Evolutionary conservation across 1,140 invertebrate species (phyloP), one percentile per base, ranked within the genome.

Genomic region (Harlomillsia oculata): DNA sequence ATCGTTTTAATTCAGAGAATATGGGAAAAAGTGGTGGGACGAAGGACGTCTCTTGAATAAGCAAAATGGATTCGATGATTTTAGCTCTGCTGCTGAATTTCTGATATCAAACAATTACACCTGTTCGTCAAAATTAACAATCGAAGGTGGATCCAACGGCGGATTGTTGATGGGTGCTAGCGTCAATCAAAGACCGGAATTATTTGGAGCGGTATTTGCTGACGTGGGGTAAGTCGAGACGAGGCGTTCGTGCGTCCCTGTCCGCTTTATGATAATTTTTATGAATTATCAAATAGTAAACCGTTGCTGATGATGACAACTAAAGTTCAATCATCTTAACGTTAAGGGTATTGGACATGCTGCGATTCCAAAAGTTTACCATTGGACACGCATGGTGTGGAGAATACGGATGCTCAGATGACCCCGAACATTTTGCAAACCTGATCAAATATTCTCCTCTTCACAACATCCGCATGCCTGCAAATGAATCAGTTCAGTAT

Each of bases 41-140:
- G 84, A 74, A 16, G 96, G 95, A 9, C 81, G 87, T 20, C 77
- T 92, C 41, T 76, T 83, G 0, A 95, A 97, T 60, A 98, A 98
- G 71, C 95, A 98, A 75, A 99, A 98, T 75, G 84, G 85, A 37
- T 98, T 97, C 72, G 85, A 97, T 74, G 96, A 99, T 75, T 97
- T 99, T 72, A 84, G 89, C 67, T 75, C 79, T 55, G 93, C 92
- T 16, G 93, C 88, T 1, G 83, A 96, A 73, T 96, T 89, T 75
- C 77, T 99, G 9, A 80, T 95, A 26, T 67, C 77, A 13, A 78
- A 89, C 59, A 80, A 83, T n/a, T 97, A 94, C 69, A 95, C 92
- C 0, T 75, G 70, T 20, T 72, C 80, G 14, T 71, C 78, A 41
- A 85, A 84, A 71, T 74, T 98, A 34, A 82, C 81, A 2, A 94